Conservation (phyloP, 1,140 invertebrate genomes). For the Drosophila rufa region DNA sequence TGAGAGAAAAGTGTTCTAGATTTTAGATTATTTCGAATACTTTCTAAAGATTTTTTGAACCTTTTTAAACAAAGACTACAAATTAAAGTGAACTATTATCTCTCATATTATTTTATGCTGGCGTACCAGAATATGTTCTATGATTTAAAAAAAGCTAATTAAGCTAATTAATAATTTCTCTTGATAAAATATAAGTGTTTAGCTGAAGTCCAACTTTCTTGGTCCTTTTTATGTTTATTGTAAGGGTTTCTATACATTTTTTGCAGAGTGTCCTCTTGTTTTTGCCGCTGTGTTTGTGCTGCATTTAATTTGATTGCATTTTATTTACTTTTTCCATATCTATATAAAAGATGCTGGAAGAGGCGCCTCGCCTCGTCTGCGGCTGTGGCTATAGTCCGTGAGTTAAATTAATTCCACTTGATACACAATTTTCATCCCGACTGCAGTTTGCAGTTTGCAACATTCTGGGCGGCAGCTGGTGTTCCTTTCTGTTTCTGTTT, state of each 20-base stretch:
- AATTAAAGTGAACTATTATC: no score
- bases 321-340: constrained; percentile 69
- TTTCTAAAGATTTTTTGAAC: no score
- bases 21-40: no score
- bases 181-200: no score
- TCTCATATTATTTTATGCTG: no score
- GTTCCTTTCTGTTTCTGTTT: constrained; percentile 46
- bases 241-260: not conserved
- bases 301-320: constrained; percentile 84
- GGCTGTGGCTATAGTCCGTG: constrained; percentile 33
- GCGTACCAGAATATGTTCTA: no score
- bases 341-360: constrained; percentile 45
- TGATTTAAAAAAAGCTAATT: no score
- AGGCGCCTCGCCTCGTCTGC: constrained; percentile 51
- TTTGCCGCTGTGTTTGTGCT: constrained; percentile 57
- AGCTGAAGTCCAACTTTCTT: no score
- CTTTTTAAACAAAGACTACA: no score
- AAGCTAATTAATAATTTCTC: no score
- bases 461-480: constrained; percentile 48
- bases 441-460: constrained; percentile 47
- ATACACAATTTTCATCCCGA: constrained; percentile 60
- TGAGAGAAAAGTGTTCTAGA: not conserved
- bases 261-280: not conserved
- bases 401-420: constrained; percentile 75
- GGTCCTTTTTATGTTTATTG: not conserved